Conservation (phyloP, 2,797 vertebrate species). For the Ibycter americanus region DNA sequence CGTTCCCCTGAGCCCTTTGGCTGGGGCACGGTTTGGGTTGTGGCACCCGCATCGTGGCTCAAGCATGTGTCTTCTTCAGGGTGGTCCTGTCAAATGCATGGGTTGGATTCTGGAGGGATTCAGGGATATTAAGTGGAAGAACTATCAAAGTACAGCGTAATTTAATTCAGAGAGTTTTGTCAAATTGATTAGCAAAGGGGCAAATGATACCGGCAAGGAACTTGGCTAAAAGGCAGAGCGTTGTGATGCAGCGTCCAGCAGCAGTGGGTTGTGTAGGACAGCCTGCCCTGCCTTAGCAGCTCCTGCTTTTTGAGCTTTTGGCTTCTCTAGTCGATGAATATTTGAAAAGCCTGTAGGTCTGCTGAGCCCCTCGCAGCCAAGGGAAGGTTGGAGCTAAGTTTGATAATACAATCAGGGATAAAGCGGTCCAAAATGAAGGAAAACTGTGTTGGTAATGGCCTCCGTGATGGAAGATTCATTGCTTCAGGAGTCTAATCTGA, state of each 20-base stretch:
- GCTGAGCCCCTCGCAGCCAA: neutral
- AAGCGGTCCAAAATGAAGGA: neutral
- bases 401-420: neutral
- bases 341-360: neutral
- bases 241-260: neutral
- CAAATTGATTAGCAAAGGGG: constrained; percentile 28
- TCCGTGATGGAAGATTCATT: neutral
- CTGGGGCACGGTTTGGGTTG: neutral
- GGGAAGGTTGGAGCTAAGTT: neutral
- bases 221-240: neutral
- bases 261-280: neutral
- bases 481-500: constrained; percentile 26
- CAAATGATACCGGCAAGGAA: neutral
- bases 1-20: fast-evolving
- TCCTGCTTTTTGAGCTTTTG: neutral
- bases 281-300: neutral
- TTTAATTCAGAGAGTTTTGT: constrained; percentile 34
- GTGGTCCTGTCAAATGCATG: fast-evolving
- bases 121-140: neutral
- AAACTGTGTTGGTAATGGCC: neutral
- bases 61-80: neutral
- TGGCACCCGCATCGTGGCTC: fast-evolving
- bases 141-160: constrained; percentile 1
- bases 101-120: neutral
- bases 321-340: neutral